These are phyloP conservation scores for Lagodon rhomboides DNA, from an alignment of 2,797 vertebrate genomes.

Conservation along the genomic window DNA sequence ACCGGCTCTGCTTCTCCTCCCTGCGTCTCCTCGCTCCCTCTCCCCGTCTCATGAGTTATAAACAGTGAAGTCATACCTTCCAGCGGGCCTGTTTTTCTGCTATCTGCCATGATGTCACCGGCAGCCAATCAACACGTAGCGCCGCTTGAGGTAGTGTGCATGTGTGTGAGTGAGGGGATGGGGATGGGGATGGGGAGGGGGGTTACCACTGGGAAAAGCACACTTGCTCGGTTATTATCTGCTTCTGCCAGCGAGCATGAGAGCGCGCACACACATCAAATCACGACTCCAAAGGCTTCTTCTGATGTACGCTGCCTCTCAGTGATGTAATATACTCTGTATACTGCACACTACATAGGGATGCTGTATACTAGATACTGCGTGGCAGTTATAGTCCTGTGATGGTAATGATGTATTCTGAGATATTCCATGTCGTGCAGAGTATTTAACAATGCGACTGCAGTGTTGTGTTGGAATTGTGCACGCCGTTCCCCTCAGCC, in stretches of 20 bases:
- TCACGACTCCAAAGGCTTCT: constrained; percentile 37
- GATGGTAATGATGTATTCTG: constrained; percentile 6
- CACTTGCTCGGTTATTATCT: constrained; percentile 74
- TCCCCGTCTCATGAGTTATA: constrained; percentile 72
- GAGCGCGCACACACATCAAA: constrained; percentile 47
- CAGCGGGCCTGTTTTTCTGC: constrained; percentile 82
- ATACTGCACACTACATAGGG: background rate
- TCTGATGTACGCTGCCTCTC: constrained; percentile 16
- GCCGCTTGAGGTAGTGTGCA: constrained; percentile 65
- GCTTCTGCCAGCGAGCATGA: constrained; percentile 48
- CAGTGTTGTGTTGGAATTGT: constrained; percentile 1
- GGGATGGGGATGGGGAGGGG: constrained; percentile 50
- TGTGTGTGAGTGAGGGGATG: constrained; percentile 41
- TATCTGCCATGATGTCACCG: constrained; percentile 86
- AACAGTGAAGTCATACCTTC: constrained; percentile 89
- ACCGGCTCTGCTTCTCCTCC: constrained; percentile 63
- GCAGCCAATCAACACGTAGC: constrained; percentile 86
- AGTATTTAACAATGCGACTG: background rate
- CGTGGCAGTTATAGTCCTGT: background rate
- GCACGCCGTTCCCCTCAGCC: background rate
- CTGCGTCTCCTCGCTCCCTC: constrained; percentile 61
- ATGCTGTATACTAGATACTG: background rate
- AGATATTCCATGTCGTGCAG: background rate
- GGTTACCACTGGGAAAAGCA: constrained; percentile 73
- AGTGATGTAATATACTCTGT: constrained; percentile 29